phyloP scores from a whole-genome alignment of 1,140 invertebrate genomes.

The Ips nitidus region DNA sequence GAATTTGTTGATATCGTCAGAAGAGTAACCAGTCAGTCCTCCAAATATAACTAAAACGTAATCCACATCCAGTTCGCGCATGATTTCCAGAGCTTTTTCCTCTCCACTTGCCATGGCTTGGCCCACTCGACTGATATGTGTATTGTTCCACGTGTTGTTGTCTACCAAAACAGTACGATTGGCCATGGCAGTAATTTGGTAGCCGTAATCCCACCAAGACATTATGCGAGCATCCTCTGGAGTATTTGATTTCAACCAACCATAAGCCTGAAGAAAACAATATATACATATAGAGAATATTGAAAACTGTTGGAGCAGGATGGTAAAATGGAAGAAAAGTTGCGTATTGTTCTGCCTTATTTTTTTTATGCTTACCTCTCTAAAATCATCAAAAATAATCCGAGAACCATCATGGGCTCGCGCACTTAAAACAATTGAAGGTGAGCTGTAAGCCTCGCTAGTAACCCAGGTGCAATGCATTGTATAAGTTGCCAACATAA shows the following conservation, averaged over 20 bases:
- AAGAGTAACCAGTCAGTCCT: constrained; percentile 96
- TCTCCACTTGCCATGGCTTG: constrained; percentile 97
- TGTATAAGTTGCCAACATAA: constrained; percentile 89
- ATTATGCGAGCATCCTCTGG: constrained; percentile 93
- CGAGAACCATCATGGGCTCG: constrained; percentile 89
- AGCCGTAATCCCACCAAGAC: constrained; percentile 99
- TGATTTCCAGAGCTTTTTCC: constrained; percentile 96
- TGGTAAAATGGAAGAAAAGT: too few relatives aligned
- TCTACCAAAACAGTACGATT: constrained; percentile 98
- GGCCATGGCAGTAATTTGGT: constrained; percentile 99
- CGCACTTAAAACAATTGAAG: constrained; percentile 96
- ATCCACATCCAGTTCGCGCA: constrained; percentile 95
- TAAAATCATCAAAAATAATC: constrained; percentile 96
- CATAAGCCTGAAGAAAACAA: constrained; percentile 87
- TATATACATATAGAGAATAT: constrained; percentile 80
- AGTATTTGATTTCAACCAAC: constrained; percentile 97
- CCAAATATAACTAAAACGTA: constrained; percentile 99
- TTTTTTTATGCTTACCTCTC: constrained; percentile 77
- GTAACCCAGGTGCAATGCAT: constrained; percentile 99
- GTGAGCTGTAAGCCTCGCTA: constrained; percentile 97
- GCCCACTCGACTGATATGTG: constrained; percentile 90
- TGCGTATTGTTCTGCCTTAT: too few relatives aligned
- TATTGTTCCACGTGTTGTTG: constrained; percentile 99
- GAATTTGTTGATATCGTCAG: constrained; percentile 98
- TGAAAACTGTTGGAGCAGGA: constrained; percentile 85